Base-by-base conservation (phyloP, 1,140 invertebrate genomes). In the Orchesella cincta region DNA sequence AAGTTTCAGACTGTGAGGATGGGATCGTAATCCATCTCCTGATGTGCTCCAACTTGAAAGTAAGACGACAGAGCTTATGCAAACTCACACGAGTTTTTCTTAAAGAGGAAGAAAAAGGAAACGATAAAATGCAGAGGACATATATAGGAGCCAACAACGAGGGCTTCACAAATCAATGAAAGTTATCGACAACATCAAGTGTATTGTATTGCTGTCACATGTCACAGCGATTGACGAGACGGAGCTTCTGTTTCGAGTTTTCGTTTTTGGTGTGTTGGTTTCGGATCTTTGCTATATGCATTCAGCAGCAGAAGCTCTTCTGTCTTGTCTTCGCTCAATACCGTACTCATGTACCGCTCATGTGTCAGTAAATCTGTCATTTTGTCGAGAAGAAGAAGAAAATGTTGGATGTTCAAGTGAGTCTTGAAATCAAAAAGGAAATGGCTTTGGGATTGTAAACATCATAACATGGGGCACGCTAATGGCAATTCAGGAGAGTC, bases 111-210 rank as follows among this genome's bases (percentile, higher is more conserved):
- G 52, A 26, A 57, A 18, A 57, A 57, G 39, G 39, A 8, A 46
- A 57, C 8, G 52, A 57, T 5, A 57, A 57, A n/a, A n/a, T n/a
- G n/a, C 14, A 57, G 52, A 57, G 52, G 23, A 57, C 39, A 46
- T n/a, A 46, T 46, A 46, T 14, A 57, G 52, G 52, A 57, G 23
- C 12, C 12, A 57, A 57, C 52, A 57, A 46, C 23, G 23, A 3
- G 5, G 23, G 52, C 52, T 57, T 57, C 12, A 57, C 52, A 57
- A 57, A 57, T 57, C 52, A 57, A 23, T 57, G 52, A 12, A 18
- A 57, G 52, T 57, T 18, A 57, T 57, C 52, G 52, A 57, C 52
- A 57, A 23, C 52, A 57, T 57, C 52, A 57, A 57, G 52, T 57
- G 14, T 26, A 57, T 57, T 57, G 52, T 57, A 23, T 3, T 57